These are phyloP conservation scores for Tetragonisca angustula DNA, from an alignment of 2,888 invertebrate genomes.

Conservation along the genomic window DNA sequence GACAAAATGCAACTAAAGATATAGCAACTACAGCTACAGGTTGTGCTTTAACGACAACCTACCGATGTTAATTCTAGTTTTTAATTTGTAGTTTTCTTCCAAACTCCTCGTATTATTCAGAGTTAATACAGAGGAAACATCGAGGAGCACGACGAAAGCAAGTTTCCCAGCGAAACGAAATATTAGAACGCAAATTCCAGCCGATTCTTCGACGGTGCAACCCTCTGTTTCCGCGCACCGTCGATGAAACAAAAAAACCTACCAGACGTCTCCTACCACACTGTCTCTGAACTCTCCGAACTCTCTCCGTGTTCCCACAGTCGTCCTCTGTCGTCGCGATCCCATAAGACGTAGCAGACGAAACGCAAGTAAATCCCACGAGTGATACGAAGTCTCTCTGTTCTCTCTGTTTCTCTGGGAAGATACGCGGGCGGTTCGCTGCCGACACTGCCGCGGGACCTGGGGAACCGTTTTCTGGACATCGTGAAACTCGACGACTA, in stretches of 20 bases:
- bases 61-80: too few species aligned
- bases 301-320: neutral
- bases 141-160: neutral
- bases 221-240: neutral
- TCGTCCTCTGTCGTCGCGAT: neutral
- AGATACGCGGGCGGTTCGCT: slow-evolving; percentile 82
- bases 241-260: neutral
- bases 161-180: neutral
- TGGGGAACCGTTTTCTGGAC: slow-evolving; percentile 86
- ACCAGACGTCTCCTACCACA: neutral
- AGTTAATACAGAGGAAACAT: neutral
- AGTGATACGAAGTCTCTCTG: slow-evolving; percentile 14
- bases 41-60: too few species aligned
- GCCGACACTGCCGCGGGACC: slow-evolving; percentile 83
- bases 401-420: slow-evolving; percentile 34
- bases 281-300: too few species aligned
- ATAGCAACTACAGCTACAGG: too few species aligned
- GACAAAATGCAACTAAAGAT: too few species aligned
- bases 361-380: neutral
- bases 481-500: slow-evolving; percentile 90
- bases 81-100: too few species aligned
- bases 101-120: neutral
- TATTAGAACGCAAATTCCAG: neutral
- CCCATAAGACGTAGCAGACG: neutral
- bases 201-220: neutral